Evolutionary conservation across 2,888 invertebrate species (phyloP).

Genomic region (Nemapogon koenigi): DNA sequence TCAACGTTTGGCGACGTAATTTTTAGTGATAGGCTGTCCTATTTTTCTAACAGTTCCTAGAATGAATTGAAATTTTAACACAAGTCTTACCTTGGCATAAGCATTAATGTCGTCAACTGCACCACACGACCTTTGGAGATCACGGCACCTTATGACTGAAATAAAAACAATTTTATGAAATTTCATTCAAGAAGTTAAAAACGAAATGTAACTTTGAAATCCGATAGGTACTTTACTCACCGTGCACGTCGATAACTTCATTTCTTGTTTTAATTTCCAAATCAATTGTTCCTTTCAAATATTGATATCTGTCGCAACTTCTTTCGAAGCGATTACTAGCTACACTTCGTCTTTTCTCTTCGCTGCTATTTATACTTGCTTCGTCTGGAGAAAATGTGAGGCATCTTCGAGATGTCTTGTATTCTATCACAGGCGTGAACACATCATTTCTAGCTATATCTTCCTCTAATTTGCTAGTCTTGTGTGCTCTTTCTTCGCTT

Average conservation of each 20-base stretch:
- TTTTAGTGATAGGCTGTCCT: too few relatives aligned
- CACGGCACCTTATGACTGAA: slow-evolving; percentile 80
- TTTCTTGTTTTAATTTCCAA: slow-evolving; percentile 65
- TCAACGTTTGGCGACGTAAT: too few relatives aligned
- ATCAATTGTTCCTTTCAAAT: slow-evolving; percentile 67
- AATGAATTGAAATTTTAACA: too few relatives aligned
- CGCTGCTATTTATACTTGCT: slow-evolving; percentile 52
- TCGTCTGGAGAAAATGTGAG: slow-evolving; percentile 66
- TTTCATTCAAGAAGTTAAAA: slow-evolving; percentile 13
- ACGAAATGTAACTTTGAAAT: slow-evolving; percentile 20
- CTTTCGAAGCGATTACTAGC: slow-evolving; percentile 49
- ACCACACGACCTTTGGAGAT: slow-evolving; percentile 71
- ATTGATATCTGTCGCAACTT: slow-evolving; percentile 40
- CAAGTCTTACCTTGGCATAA: slow-evolving; percentile 79
- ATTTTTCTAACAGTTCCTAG: too few relatives aligned
- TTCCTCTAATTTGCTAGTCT: slow-evolving; percentile 58
- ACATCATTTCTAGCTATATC: slow-evolving; percentile 40
- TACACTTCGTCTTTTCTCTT: slow-evolving; percentile 60
- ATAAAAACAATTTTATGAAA: slow-evolving; percentile 23
- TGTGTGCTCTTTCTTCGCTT: slow-evolving; percentile 50
- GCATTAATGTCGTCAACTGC: slow-evolving; percentile 74
- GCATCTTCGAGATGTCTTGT: slow-evolving; percentile 60
- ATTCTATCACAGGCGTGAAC: slow-evolving; percentile 52
- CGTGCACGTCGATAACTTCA: slow-evolving; percentile 71
- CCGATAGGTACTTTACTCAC: slow-evolving; percentile 67